Evolutionary conservation across 2,888 invertebrate species (phyloP).

Genomic region (Lasioglossum marginatum): DNA sequence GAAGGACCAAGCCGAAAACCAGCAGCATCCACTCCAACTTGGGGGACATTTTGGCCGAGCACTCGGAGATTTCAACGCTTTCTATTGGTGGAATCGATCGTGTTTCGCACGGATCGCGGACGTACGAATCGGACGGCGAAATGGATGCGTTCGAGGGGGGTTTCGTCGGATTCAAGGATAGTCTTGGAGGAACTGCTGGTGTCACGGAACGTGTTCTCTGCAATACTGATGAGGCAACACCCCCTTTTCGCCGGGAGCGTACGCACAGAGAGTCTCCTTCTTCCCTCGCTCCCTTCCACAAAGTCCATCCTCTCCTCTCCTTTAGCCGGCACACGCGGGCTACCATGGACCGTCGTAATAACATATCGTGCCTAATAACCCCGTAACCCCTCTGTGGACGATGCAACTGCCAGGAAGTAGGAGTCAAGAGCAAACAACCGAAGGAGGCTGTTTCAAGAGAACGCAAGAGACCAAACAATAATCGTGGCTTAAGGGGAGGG

Average conservation of each 20-base stretch:
- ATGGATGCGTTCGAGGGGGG: background rate
- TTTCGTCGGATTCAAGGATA: background rate
- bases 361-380: slow-evolving; percentile 50
- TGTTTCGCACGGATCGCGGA: background rate
- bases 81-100: slow-evolving; percentile 1
- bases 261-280: slow-evolving; percentile 33
- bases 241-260: slow-evolving; percentile 61
- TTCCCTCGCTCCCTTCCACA: slow-evolving; percentile 47
- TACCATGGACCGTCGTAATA: slow-evolving; percentile 47
- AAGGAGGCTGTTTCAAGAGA: slow-evolving; percentile 55
- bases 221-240: slow-evolving; percentile 68
- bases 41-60: slow-evolving; percentile 40
- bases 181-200: slow-evolving; percentile 44
- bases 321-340: slow-evolving; percentile 9
- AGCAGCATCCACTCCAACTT: slow-evolving; percentile 22
- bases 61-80: background rate
- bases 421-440: slow-evolving; percentile 63
- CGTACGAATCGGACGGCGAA: background rate
- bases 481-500: slow-evolving; percentile 36
- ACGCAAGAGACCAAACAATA: slow-evolving; percentile 53
- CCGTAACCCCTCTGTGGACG: slow-evolving; percentile 51
- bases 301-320: slow-evolving; percentile 27
- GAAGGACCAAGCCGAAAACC: slow-evolving; percentile 46
- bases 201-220: slow-evolving; percentile 63
- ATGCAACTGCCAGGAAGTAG: slow-evolving; percentile 64